Percentiles rank a stretch among this genome's conserved stretches.
phyloP scores from a whole-genome alignment of 2,113 vertebrate species.

The Malurus melanocephalus region DNA sequence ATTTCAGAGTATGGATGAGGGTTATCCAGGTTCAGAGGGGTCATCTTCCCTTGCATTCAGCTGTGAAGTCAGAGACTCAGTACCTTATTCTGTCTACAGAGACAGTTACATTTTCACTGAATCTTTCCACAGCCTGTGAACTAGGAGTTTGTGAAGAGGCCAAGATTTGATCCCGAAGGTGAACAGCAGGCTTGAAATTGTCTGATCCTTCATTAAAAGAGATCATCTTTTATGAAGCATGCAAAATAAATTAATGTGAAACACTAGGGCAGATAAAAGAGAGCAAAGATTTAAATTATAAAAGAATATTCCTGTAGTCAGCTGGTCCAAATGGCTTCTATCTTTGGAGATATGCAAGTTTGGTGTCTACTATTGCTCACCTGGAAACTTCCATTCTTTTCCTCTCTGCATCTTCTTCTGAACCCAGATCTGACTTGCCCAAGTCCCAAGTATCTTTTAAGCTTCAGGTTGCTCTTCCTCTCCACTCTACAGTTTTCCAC shows the following conservation, averaged over 20 bases:
- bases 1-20: background rate
- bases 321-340: background rate
- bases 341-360: background rate
- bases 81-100: background rate
- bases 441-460: background rate
- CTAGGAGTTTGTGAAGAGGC: background rate
- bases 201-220: background rate
- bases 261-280: background rate
- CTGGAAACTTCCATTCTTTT: background rate
- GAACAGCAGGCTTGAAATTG: background rate
- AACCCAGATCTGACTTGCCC: background rate
- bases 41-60: background rate
- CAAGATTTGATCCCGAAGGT: background rate
- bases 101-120: background rate
- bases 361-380: background rate
- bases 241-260: background rate
- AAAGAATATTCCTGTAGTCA: background rate
- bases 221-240: background rate
- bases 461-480: background rate
- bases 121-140: background rate
- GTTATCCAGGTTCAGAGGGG: background rate
- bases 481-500: background rate
- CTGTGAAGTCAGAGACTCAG: background rate
- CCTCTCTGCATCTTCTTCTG: background rate
- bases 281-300: background rate